A percentile compares a stretch with the other conserved stretches of the same genome.
Evolutionary conservation across 1,140 invertebrate species (phyloP).

Genomic region (Drosophila azteca): DNA sequence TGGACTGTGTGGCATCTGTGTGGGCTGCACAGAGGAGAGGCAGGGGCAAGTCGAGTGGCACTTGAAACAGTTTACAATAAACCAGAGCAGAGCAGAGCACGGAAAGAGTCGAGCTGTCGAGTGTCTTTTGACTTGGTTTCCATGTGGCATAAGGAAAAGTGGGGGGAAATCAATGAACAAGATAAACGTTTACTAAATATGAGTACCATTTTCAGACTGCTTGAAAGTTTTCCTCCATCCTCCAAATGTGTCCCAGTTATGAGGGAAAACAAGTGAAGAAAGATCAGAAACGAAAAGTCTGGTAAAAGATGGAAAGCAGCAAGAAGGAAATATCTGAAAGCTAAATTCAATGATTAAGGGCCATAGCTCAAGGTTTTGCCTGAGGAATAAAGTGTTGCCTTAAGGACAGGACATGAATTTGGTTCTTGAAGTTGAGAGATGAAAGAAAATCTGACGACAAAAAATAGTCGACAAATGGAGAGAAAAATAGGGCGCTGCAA

Average conservation of each 20-base stretch:
- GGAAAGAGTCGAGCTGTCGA: constrained; percentile 11
- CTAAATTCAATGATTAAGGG: no score
- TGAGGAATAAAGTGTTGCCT: no score
- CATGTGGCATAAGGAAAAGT: constrained; percentile 8
- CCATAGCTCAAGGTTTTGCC: no score
- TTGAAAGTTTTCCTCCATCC: constrained; percentile 10
- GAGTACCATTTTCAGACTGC: constrained; percentile 33
- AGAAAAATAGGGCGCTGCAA: no score
- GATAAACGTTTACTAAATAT: constrained; percentile 54
- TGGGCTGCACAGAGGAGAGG: constrained; percentile 10
- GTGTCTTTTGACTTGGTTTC: constrained; percentile 17
- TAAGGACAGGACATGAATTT: no score
- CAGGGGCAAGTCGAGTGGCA: constrained; percentile 48
- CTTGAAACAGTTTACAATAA: constrained; percentile 70
- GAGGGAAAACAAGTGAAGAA: no score
- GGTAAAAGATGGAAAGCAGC: no score
- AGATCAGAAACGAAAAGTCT: no score
- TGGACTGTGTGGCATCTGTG: constrained; percentile 31
- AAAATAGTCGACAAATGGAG: no score
- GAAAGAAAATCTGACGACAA: no score
- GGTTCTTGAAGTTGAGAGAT: no score
- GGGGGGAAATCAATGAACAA: constrained; percentile 49
- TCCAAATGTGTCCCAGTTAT: constrained; percentile 14
- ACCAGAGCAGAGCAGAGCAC: constrained; percentile 22
- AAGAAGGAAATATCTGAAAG: no score